phyloP scores from a whole-genome alignment of 2,797 vertebrate species.

The Tadarida brasiliensis region DNA sequence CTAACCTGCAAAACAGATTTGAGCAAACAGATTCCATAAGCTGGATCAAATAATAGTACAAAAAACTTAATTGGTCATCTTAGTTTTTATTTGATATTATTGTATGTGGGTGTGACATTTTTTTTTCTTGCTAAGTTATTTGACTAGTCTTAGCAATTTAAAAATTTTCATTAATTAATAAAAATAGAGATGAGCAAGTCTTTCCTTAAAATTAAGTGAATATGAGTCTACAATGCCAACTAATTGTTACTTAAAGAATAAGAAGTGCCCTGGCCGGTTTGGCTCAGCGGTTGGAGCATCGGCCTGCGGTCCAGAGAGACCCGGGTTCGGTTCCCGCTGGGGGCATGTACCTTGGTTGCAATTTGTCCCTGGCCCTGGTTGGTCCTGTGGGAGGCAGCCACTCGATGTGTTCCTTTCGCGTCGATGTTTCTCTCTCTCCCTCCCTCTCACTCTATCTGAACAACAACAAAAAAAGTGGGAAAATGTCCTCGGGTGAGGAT shows the following conservation, averaged over 20 bases:
- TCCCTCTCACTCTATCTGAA: too few species aligned
- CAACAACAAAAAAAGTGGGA: too few species aligned
- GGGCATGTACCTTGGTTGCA: too few species aligned
- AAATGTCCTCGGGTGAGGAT: too few species aligned
- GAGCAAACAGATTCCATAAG: neutral
- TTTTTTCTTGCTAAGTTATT: neutral
- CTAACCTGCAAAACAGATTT: neutral
- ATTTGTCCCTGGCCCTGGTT: too few species aligned
- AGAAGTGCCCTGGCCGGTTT: too few species aligned
- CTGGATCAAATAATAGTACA: neutral
- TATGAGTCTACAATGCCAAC: neutral
- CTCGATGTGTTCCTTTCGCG: too few species aligned
- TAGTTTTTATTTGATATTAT: neutral
- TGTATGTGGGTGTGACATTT: neutral
- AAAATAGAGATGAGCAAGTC: neutral
- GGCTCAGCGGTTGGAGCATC: too few species aligned
- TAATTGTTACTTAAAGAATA: neutral
- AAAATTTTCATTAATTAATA: neutral
- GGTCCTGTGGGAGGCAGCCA: too few species aligned
- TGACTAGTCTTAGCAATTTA: neutral
- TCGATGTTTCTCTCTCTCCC: too few species aligned
- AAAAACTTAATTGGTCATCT: neutral
- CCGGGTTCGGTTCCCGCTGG: too few species aligned
- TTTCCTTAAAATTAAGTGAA: constrained; percentile 11
- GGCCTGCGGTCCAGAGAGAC: too few species aligned